These are phyloP conservation scores for Drosophila atripex DNA, from an alignment of 2,888 invertebrate species.

Conservation along the genomic window DNA sequence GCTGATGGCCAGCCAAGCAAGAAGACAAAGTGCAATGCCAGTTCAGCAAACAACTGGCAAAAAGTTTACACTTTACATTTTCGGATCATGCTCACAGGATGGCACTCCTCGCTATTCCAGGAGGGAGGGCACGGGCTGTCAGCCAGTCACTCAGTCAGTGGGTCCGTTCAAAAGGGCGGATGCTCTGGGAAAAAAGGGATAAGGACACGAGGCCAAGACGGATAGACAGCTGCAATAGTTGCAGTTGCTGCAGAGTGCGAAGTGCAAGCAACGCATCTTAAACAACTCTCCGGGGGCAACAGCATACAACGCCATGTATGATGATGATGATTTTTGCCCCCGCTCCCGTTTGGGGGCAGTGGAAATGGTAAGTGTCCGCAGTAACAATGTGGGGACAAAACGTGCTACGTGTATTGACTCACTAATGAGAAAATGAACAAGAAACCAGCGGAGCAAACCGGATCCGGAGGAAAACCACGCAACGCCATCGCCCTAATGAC, in stretches of 20 bases:
- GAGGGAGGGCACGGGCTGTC: conserved; percentile 26
- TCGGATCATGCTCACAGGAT: conserved; percentile 45
- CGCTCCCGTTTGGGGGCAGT: not conserved
- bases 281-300: conserved; percentile 26
- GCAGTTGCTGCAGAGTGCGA: conserved; percentile 54
- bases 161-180: conserved; percentile 9
- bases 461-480: conserved; percentile 32
- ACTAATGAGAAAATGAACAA: conserved; percentile 73
- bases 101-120: conserved; percentile 23
- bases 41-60: conserved; percentile 54
- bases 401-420: conserved; percentile 72
- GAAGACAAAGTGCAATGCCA: conserved; percentile 38
- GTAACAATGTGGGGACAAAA: conserved; percentile 70
- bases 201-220: conserved; percentile 26
- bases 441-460: conserved; percentile 26
- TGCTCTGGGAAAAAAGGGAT: conserved; percentile 19
- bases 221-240: conserved; percentile 47
- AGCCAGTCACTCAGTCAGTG: conserved; percentile 26
- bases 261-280: conserved; percentile 43
- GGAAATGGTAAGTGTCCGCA: conserved; percentile 17
- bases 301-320: conserved; percentile 24
- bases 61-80: conserved; percentile 64
- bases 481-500: conserved; percentile 65
- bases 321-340: conserved; percentile 1
- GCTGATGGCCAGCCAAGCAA: conserved; percentile 55